A percentile compares a stretch with the other conserved stretches of the same genome.
phyloP scores from a whole-genome alignment of 2,113 vertebrate species.

The Forbesichthys agassizii region DNA sequence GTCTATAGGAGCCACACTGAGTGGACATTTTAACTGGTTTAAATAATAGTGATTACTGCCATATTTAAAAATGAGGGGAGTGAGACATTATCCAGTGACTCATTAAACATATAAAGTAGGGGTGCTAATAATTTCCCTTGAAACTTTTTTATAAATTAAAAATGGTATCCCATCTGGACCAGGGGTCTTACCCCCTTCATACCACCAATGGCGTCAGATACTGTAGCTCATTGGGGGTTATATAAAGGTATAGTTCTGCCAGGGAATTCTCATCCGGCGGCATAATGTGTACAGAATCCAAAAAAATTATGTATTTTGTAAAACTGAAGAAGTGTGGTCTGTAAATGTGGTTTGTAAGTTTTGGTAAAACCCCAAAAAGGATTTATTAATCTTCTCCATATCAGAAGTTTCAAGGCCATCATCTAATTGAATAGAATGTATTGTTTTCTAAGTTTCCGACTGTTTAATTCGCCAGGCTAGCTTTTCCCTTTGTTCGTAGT shows the following conservation, averaged over 20 bases:
- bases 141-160: not conserved
- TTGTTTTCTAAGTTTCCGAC: not conserved
- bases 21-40: not conserved
- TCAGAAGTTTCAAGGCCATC: not conserved
- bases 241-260: not conserved
- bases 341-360: not conserved
- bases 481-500: not conserved
- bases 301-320: not conserved
- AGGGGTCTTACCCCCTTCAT: not conserved
- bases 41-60: not conserved
- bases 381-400: not conserved
- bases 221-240: not conserved
- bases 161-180: not conserved
- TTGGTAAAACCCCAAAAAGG: not conserved
- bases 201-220: not conserved
- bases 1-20: not conserved
- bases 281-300: not conserved
- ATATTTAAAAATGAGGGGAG: not conserved
- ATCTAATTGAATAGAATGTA: not conserved
- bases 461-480: not conserved
- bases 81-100: not conserved
- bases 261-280: not conserved
- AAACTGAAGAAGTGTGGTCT: not conserved
- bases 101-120: not conserved
- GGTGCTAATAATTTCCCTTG: not conserved